Evolutionary conservation across 2,888 invertebrate species (phyloP), one percentile per base, ranked within the genome.

Genomic region (Pristionchus fissidentatus): DNA sequence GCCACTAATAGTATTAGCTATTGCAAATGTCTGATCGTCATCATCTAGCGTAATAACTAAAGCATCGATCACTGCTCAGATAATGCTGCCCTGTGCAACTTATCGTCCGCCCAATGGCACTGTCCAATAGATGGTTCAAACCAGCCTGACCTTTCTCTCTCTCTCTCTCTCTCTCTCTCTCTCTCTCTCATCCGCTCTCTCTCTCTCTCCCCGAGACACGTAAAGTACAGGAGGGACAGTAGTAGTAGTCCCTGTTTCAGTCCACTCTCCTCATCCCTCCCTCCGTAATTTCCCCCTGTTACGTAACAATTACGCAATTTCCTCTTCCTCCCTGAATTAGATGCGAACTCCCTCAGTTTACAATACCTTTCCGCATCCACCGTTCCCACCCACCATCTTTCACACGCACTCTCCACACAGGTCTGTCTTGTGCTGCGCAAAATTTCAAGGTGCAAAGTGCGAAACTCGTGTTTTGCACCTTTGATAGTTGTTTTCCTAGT

Each of bases 81-180:
- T n/a, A n/a, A n/a, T n/a, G n/a, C n/a, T n/a, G n/a, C n/a, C 38
- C 15, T n/a, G n/a, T 22, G 22, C n/a, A 8, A 60, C 70, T 66
- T n/a, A 70, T 70, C 41, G 41, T 41, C 10, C n/a, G 41, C 8
- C 66, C 66, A 70, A 43, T 70, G 70, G 70, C 70, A 70, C 75
- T 10, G n/a, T 13, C 35, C 66, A 32, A 29, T 35, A 13, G 35
- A 5, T 19, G 38, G 35, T 70, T 70, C 70, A 38, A 38, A n/a
- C 70, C 70, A 70, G 70, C 70, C 41, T 41, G 62, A n/a, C 22
- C 62, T 66, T 38, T 13, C 32, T 15, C 75, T 75, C 49, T n/a
- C n/a, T 41, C 10, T 0, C 1, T 13, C 38, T 3, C 41, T 3
- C n/a, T 7, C 41, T 70, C 70, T 41, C 41, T 38, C 70, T 10